Percentiles rank a stretch among this genome's conserved stretches.
Evolutionary conservation across 2,888 invertebrate genomes (phyloP).

Genomic region (Amphipyra berbera): DNA sequence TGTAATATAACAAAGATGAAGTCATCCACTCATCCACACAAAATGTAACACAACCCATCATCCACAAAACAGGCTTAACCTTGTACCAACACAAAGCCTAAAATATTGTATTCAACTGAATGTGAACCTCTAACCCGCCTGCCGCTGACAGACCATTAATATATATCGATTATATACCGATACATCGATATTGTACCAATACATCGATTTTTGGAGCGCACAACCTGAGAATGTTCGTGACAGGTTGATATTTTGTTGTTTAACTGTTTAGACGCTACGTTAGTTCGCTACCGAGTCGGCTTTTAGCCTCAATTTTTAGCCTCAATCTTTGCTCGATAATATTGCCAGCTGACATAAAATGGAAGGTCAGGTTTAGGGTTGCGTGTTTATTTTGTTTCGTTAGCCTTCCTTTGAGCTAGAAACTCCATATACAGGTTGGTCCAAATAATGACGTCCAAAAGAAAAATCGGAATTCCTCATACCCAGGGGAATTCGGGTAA

Average conservation of each 20-base stretch:
- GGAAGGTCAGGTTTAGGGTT: slow-evolving; percentile 21
- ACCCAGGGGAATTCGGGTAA: too few species aligned
- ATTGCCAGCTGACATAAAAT: slow-evolving; percentile 10
- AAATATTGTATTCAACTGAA: slow-evolving; percentile 58
- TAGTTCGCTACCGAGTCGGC: slow-evolving; percentile 36
- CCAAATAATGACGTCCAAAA: too few species aligned
- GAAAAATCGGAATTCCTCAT: too few species aligned
- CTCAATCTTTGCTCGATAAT: slow-evolving; percentile 28
- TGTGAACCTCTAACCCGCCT: slow-evolving; percentile 57
- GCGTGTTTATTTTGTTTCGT: slow-evolving; percentile 26
- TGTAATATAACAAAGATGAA: slow-evolving; percentile 1
- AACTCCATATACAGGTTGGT: too few species aligned
- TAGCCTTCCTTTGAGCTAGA: slow-evolving; percentile 18
- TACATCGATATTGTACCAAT: slow-evolving; percentile 43
- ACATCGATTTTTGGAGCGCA: slow-evolving; percentile 48
- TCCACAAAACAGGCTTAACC: slow-evolving; percentile 41
- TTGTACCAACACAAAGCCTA: slow-evolving; percentile 50
- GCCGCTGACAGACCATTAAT: slow-evolving; percentile 67
- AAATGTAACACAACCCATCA: slow-evolving; percentile 38
- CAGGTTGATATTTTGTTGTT: slow-evolving; percentile 64
- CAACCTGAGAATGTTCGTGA: slow-evolving; percentile 53
- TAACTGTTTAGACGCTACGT: slow-evolving; percentile 34
- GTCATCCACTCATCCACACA: slow-evolving; percentile 13
- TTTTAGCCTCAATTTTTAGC: slow-evolving; percentile 35
- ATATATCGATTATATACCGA: slow-evolving; percentile 60